phyloP scores from a whole-genome alignment of 2,888 invertebrate species.

The Gastracanthus pulcherrimus region DNA sequence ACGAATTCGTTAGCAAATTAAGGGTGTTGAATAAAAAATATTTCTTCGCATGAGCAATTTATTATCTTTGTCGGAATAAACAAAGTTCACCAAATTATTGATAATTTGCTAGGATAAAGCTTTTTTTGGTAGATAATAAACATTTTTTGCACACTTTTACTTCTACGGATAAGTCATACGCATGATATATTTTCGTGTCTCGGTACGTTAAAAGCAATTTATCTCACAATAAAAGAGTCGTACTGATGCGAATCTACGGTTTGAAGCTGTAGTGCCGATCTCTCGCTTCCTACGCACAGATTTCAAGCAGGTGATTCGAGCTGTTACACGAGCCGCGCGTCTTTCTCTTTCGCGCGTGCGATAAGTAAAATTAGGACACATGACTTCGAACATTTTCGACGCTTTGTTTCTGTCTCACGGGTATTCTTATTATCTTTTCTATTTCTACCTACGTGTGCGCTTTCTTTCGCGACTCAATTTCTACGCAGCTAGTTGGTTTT shows the following conservation, averaged over 20 bases:
- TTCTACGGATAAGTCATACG: not conserved
- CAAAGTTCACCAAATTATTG: too few relatives aligned
- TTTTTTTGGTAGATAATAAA: not conserved
- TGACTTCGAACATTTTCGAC: slow-evolving; percentile 20
- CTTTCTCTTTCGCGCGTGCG: slow-evolving; percentile 9
- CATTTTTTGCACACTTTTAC: slow-evolving; percentile 12
- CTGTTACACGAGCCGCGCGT: not conserved
- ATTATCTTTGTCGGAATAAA: too few relatives aligned
- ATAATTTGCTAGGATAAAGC: too few relatives aligned
- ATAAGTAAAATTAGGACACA: slow-evolving; percentile 40
- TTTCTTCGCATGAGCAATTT: too few relatives aligned
- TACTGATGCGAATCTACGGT: slow-evolving; percentile 31
- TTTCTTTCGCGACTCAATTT: not conserved
- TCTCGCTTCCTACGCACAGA: slow-evolving; percentile 29
- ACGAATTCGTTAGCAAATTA: not conserved
- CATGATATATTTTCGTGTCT: not conserved
- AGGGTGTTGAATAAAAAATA: not conserved
- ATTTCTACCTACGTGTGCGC: not conserved
- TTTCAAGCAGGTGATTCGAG: not conserved
- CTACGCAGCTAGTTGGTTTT: not conserved
- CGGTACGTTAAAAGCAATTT: slow-evolving; percentile 23
- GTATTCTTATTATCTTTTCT: not conserved
- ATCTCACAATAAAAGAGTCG: slow-evolving; percentile 42
- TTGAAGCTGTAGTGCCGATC: not conserved
- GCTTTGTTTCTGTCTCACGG: slow-evolving; percentile 8